phyloP scores from a whole-genome alignment of 2,113 vertebrate genomes.

The Diadophis punctatus region DNA sequence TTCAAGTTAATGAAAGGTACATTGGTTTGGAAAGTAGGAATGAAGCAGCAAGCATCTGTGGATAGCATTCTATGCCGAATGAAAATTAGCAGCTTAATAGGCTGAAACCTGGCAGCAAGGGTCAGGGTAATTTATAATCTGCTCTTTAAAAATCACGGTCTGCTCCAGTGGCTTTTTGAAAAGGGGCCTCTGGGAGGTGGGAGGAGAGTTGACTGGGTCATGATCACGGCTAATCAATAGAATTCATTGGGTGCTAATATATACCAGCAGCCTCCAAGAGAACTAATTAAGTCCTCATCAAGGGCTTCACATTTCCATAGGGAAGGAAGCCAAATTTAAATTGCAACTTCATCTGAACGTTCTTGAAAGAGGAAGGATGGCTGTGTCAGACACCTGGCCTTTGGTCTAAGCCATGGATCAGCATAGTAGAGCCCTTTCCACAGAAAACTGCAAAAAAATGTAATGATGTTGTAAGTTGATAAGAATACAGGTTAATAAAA shows the following conservation, averaged over 20 bases:
- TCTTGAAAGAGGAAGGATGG: not conserved
- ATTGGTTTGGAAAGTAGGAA: conserved; percentile 28
- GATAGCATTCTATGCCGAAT: not conserved
- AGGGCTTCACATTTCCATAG: fast-evolving
- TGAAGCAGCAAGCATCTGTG: conserved; percentile 8
- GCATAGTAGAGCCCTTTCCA: not conserved
- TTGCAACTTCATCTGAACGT: not conserved
- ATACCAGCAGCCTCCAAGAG: not conserved
- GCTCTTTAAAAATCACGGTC: not conserved
- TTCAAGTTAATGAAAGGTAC: conserved; percentile 35
- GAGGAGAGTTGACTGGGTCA: not conserved
- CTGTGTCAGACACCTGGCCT: not conserved
- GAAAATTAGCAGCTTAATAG: conserved; percentile 37
- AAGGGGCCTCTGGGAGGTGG: fast-evolving
- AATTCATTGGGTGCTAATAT: not conserved
- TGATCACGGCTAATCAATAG: not conserved
- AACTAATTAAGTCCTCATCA: not conserved
- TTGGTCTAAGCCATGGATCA: too few relatives aligned
- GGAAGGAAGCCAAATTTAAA: not conserved
- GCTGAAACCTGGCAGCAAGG: not conserved
- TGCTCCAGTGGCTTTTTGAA: not conserved
- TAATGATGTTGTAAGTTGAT: not conserved
- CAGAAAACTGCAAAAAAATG: not conserved
- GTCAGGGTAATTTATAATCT: conserved; percentile 25
- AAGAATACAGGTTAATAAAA: not conserved